phyloP scores from a whole-genome alignment of 2,888 invertebrate species.

The Carterocephalus palaemon region DNA sequence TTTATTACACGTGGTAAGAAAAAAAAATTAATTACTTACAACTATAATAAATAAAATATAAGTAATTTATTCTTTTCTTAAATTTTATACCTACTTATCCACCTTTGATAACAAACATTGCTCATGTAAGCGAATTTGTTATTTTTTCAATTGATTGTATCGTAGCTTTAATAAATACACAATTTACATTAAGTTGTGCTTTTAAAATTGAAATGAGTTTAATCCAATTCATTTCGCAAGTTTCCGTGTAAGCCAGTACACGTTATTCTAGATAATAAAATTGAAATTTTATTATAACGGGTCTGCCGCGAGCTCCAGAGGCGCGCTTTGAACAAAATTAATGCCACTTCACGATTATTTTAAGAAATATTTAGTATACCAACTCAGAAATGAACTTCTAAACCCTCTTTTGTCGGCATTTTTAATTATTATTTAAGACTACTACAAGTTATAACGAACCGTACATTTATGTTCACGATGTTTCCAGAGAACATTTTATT shows the following conservation, averaged over 20 bases:
- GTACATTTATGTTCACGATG: no score
- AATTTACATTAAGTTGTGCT: conserved; percentile 1
- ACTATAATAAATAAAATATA: no score
- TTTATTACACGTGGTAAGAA: no score
- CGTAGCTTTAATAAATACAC: not conserved
- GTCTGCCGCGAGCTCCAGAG: conserved; percentile 9
- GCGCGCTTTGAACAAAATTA: conserved; percentile 27
- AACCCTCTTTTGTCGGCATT: conserved; percentile 12
- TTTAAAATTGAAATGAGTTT: not conserved
- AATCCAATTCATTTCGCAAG: conserved; percentile 5
- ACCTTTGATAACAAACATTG: no score
- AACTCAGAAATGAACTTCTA: not conserved
- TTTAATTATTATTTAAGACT: conserved; percentile 4
- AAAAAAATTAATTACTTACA: no score
- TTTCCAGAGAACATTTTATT: no score
- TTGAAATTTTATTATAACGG: conserved; percentile 32
- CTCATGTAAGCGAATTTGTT: no score
- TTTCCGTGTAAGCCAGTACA: conserved; percentile 30
- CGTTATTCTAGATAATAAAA: conserved; percentile 31
- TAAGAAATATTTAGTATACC: conserved; percentile 22
- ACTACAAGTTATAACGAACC: conserved; percentile 1
- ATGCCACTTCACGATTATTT: conserved; percentile 21
- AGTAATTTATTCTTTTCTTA: no score
- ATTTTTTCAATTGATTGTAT: no score
- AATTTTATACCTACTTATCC: no score